These are phyloP conservation scores for Pocillopora meandrina DNA, from an alignment of 92 coral and sea anemone species.

Conservation along the genomic window DNA sequence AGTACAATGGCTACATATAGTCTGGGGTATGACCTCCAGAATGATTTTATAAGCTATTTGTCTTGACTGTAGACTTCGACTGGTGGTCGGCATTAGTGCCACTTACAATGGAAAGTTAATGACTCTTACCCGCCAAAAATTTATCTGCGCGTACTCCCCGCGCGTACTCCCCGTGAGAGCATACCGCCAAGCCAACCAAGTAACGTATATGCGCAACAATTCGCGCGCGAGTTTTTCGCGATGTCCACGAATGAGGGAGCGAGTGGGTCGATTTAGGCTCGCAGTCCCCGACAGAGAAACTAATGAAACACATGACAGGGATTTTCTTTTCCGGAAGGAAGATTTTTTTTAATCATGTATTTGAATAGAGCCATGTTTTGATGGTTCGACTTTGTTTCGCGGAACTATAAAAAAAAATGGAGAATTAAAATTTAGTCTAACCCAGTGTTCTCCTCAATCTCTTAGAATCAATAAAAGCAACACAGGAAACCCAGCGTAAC, in stretches of 20 bases:
- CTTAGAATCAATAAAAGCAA: not conserved
- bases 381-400: no score
- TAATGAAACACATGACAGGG: no score
- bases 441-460: not conserved
- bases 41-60: not conserved
- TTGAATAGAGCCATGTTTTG: no score
- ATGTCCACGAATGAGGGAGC: no score
- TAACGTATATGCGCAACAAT: not conserved
- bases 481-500: constrained; percentile 14
- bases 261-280: no score
- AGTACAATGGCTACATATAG: not conserved
- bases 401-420: no score
- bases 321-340: no score
- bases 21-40: not conserved
- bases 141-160: no score
- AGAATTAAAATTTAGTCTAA: not conserved
- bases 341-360: no score
- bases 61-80: no score
- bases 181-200: not conserved
- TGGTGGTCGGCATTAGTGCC: no score
- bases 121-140: not conserved
- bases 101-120: not conserved
- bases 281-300: no score
- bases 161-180: not conserved
- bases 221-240: not conserved